Evolutionary conservation across 2,888 invertebrate genomes (phyloP), one percentile per base, ranked within the genome.

Genomic region (Gibbula magus): DNA sequence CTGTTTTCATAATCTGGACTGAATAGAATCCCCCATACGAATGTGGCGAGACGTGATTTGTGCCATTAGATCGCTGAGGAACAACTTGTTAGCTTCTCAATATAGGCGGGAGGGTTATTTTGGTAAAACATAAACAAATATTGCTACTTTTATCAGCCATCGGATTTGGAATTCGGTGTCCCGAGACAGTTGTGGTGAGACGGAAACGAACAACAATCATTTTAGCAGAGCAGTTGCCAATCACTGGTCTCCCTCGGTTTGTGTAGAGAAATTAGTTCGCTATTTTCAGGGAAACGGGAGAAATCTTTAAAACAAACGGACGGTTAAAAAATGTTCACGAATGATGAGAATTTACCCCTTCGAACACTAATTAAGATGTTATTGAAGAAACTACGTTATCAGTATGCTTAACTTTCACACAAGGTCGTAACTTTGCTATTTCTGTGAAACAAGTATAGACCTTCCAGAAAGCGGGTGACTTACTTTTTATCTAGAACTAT

Each of bases 1-100:
- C 70, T 70, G 70, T 70, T 70, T 70, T 70, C 70, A 70, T 70
- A 70, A 70, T 70, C 70, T 70, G 35, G 32, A 32, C 70, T 70
- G 70, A 70, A 70, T 70, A 35, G 70, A 70, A 39, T 70, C 13
- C 70, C 61, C 35, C 18, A 35, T 35, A n/a, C n/a, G 20, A 70
- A 18, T n/a, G 13, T 16, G 2, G n/a, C n/a, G 35, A 70, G 35
- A 20, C n/a, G 70, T 5, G 32, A 13, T 32, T 8, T 67, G 32
- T 32, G n/a, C 35, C 16, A 16, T 32, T 18, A 67, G 35, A 18
- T 25, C 13, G 35, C 20, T 10, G 16, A 10, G 20, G 70, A 70
- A 70, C 70, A 70, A 70, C 70, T 70, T 70, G 70, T 35, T 29
- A 35, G 18, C 32, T 35, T 32, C 70, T 70, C 70, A 32, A 70